These are phyloP conservation scores for Dryobota labecula DNA, from an alignment of 2,888 invertebrate genomes.

Conservation along the genomic window DNA sequence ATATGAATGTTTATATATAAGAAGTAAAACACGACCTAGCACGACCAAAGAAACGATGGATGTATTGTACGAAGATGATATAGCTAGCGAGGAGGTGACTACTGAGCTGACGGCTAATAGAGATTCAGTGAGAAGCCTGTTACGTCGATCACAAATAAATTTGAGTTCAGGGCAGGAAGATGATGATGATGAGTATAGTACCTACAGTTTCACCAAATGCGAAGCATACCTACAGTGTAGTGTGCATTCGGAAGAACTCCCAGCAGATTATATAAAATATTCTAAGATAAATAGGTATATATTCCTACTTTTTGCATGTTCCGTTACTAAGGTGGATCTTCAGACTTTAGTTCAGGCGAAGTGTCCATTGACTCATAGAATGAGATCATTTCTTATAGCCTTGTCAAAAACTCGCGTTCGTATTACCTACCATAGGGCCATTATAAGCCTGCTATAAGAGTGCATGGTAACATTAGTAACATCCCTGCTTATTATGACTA, in stretches of 20 bases:
- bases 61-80: neutral
- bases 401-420: neutral
- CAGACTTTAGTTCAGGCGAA: neutral
- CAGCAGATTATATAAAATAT: neutral
- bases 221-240: neutral
- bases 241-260: neutral
- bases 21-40: no score
- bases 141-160: neutral
- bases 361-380: neutral
- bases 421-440: neutral
- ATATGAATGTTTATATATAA: neutral
- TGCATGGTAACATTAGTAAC: neutral
- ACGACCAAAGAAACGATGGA: neutral
- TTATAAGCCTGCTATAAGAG: neutral
- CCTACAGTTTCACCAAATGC: neutral
- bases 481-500: neutral
- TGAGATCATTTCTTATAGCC: neutral
- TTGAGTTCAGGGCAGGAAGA: neutral
- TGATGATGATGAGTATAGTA: neutral
- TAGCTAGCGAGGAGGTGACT: neutral
- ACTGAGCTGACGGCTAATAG: neutral
- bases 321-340: neutral
- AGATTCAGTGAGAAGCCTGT: neutral
- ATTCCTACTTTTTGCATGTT: neutral
- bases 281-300: neutral